Base-by-base conservation (phyloP, 1,140 invertebrate species). In the Philotrypesis tridentata region DNA sequence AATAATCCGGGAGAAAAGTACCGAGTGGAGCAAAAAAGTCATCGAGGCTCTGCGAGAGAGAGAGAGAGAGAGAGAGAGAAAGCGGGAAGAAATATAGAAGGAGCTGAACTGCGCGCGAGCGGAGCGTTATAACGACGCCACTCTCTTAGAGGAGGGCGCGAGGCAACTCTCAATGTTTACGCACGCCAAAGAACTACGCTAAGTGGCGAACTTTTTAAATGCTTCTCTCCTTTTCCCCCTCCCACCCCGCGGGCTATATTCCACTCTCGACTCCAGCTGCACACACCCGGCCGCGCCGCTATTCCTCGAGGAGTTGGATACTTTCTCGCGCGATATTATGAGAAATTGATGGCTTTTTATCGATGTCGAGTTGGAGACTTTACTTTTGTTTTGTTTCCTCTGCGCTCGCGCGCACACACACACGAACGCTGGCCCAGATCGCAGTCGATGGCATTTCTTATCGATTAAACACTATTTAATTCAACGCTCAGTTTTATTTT, bases 161-260 rank as follows among this genome's bases (percentile, higher is more conserved):
- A 31, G 31, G 31, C 33, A 43, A 43, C 37, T 77, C 74, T 43
- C 23, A 65, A 33, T 70, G 74, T 77, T 77, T 77, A 67, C 74
- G 61, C 61, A 77, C 74, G 74, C 74, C n/a, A 65, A 77, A 67
- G n/a, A 67, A 43, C 43, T 43, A 23, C 74, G 27, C 74, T 43
- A 67, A 65, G 74, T 40, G 74, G 33, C 29, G n/a, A 77, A 77
- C 74, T 77, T 77, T 77, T 77, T 43, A 77, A 77, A 77, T 67
- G 74, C 29, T 31, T 43, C 29, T 43, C 29, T 31, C 12, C 63
- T 60, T 63, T 9, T 37, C 33, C 43, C 40, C 3, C 27, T 73
- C 48, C 0, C 23, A 8, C 9, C n/a, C n/a, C n/a, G n/a, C n/a
- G n/a, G 11, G 61, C 48, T 65, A 65, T 65, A 55, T 55, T 55